Evolutionary conservation across 2,888 invertebrate species (phyloP), one percentile per base, ranked within the genome.

Genomic region (Sussaba pulchella): DNA sequence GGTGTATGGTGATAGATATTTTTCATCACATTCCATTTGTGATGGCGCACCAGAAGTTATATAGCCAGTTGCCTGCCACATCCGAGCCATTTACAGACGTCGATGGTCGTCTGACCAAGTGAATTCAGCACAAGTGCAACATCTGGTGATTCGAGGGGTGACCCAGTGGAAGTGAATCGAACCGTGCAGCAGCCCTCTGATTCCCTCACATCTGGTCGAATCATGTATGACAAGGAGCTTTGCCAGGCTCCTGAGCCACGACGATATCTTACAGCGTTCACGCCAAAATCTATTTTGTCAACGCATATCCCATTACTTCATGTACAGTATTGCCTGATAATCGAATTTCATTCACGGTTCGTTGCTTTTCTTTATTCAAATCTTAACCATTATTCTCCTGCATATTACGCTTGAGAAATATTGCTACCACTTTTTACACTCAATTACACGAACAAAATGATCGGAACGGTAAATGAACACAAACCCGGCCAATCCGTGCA

Each of bases 101-200:
- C 64, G 21, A 77, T 64, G 45, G 57, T 61, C 41, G 21, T 41
- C 19, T 19, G 64, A 50, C 57, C 41, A 59, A 41, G 19, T 54
- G 41, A 26, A 70, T 71, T 63, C 54, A 21, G 54, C 67, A 66
- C 67, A 70, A 79, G 78, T 78, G 77, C 54, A 74, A 83, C 79
- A 79, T 83, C 78, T 74, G 76, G 74, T 50, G 76, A 78, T 76
- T 76, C 70, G 64, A 79, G 50, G 59, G 72, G 24, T 73, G 66
- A 52, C 64, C 36, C 71, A 14, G n/a, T 66, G 70, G 61, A 64
- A 66, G 36, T 31, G 24, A 47, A 66, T 9, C 47, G 45, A 75
- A 77, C 57, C 52, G 57, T 6, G n/a, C 6, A 59, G 17, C 43
- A 59, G 47, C 19, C 26, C 36, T 61, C 21, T 54, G 31, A 52